A percentile compares a stretch with the other conserved stretches of the same genome.
These are phyloP conservation scores for Laothoe populi DNA, from an alignment of 2,888 invertebrate genomes.

Conservation along the genomic window DNA sequence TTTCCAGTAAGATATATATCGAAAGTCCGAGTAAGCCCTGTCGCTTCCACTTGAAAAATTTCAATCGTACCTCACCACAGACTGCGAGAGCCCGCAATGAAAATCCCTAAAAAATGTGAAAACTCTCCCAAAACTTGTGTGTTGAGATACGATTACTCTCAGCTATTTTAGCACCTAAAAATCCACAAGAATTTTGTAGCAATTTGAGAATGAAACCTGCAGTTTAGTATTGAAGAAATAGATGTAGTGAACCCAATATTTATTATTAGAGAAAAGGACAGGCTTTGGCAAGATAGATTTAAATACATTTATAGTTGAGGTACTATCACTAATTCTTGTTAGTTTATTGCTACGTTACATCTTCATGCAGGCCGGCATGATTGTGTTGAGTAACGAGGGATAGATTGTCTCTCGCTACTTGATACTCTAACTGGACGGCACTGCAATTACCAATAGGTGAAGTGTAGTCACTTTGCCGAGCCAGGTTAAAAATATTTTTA, in stretches of 20 bases:
- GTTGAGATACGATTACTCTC: constrained; percentile 55
- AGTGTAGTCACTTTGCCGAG: too few species aligned
- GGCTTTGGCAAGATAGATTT: too few species aligned
- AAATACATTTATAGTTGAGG: too few species aligned
- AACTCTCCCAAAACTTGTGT: constrained; percentile 59
- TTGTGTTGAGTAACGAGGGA: too few species aligned
- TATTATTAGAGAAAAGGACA: not conserved
- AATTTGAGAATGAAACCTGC: not conserved
- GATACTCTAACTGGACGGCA: too few species aligned
- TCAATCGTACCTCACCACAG: constrained; percentile 76
- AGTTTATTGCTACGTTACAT: too few species aligned
- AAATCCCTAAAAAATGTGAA: constrained; percentile 77
- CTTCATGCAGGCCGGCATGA: too few species aligned
- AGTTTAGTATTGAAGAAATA: not conserved
- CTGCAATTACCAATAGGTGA: too few species aligned
- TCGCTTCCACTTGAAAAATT: constrained; percentile 83
- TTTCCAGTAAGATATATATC: constrained; percentile 40
- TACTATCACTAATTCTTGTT: too few species aligned
- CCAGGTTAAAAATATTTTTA: too few species aligned
- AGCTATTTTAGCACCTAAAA: constrained; percentile 12
- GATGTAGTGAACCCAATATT: not conserved
- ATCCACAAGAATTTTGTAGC: constrained; percentile 1
- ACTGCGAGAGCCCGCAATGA: constrained; percentile 62
- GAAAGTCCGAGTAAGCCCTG: constrained; percentile 53
- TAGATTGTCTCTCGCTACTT: too few species aligned